phyloP scores from a whole-genome alignment of 2,888 invertebrate species.

The Neoaliturus tenellus region DNA sequence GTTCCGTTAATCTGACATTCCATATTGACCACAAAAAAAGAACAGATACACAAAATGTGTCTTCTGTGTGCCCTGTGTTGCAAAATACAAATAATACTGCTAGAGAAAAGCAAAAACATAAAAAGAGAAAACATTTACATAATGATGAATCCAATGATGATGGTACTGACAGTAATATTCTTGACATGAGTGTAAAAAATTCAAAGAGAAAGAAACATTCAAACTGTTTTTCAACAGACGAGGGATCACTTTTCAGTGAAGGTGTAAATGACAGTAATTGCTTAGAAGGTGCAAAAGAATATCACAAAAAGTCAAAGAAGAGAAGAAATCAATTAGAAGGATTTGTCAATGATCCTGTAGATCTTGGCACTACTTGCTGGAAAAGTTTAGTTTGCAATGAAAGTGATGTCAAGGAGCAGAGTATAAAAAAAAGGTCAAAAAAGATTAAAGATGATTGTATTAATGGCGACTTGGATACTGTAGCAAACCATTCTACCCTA shows the following conservation, averaged over 20 bases:
- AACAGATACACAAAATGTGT: background rate
- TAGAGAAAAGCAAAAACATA: background rate
- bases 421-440: background rate
- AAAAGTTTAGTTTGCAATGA: background rate
- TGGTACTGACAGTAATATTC: background rate
- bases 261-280: background rate
- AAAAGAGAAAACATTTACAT: background rate
- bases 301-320: constrained; percentile 16
- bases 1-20: background rate
- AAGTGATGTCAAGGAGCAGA: background rate
- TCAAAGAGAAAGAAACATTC: constrained; percentile 1
- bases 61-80: background rate
- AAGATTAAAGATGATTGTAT: background rate
- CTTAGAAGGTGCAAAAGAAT: background rate
- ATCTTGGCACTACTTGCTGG: background rate
- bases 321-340: background rate
- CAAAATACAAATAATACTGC: background rate
- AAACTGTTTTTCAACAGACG: constrained; percentile 10
- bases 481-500: background rate
- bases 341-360: background rate
- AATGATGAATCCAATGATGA: background rate
- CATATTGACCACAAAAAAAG: background rate
- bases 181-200: constrained; percentile 28
- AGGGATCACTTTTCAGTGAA: background rate
- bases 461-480: background rate